Percentiles rank a stretch among this genome's conserved stretches.
These are phyloP conservation scores for Brachionus sp. DNA, from an alignment of 1,140 invertebrate genomes.

Conservation along the genomic window DNA sequence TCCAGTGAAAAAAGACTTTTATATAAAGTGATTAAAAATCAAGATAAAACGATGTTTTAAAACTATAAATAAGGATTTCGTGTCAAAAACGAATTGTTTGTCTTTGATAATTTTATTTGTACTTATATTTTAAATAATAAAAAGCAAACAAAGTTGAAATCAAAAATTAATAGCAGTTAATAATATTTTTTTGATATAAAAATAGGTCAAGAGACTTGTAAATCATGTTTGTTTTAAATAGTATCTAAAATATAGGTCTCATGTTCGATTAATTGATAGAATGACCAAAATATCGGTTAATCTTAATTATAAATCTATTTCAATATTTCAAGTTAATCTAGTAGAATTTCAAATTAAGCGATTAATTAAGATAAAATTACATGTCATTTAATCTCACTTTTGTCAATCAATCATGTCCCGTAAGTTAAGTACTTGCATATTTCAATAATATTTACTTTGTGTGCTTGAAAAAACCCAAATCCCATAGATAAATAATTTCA, in stretches of 20 bases:
- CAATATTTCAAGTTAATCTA: slow-evolving; percentile 15
- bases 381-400: not conserved
- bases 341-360: not conserved
- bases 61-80: too few species aligned
- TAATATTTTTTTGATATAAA: not conserved
- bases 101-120: too few species aligned
- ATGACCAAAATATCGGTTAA: not conserved
- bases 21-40: too few species aligned
- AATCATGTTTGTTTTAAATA: not conserved
- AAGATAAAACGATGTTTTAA: too few species aligned
- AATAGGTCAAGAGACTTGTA: not conserved
- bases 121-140: not conserved
- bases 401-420: slow-evolving; percentile 34
- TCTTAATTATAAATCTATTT: slow-evolving; percentile 1
- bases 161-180: not conserved
- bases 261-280: not conserved
- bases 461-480: not conserved
- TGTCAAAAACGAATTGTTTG: too few species aligned
- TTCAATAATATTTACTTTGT: slow-evolving; percentile 19
- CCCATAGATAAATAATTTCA: slow-evolving; percentile 38
- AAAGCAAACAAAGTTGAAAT: not conserved
- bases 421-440: not conserved
- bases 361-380: slow-evolving; percentile 40
- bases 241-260: not conserved
- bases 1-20: too few species aligned